Conservation (phyloP, 2,797 vertebrate genomes). For the Danionella dracula region DNA sequence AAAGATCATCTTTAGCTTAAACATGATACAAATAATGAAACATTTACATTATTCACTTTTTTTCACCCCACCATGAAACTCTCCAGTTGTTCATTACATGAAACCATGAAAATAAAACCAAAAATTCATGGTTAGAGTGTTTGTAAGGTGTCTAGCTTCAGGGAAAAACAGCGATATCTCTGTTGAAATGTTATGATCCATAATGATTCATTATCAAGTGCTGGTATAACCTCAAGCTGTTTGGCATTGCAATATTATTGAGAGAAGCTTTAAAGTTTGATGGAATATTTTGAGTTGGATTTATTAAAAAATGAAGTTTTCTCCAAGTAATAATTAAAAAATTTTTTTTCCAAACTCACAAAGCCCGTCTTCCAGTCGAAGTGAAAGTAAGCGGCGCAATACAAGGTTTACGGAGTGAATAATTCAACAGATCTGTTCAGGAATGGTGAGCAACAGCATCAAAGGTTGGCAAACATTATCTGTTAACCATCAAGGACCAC, state of each 20-base stretch:
- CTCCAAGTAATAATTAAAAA: too few species aligned
- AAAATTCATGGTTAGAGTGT: slow-evolving; percentile 27
- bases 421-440: slow-evolving; percentile 72
- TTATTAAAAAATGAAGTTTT: too few species aligned
- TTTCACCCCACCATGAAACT: slow-evolving; percentile 60
- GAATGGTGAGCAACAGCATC: slow-evolving; percentile 56
- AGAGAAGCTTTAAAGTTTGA: too few species aligned
- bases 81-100: slow-evolving; percentile 72
- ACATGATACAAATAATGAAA: slow-evolving; percentile 64
- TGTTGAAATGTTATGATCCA: too few species aligned
- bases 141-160: slow-evolving; percentile 8
- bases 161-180: neutral
- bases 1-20: slow-evolving; percentile 67
- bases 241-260: too few species aligned
- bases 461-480: slow-evolving; percentile 70
- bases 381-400: slow-evolving; percentile 76
- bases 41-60: slow-evolving; percentile 70
- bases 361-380: slow-evolving; percentile 71
- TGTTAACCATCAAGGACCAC: slow-evolving; percentile 67
- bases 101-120: slow-evolving; percentile 55
- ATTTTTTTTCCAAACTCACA: slow-evolving; percentile 67
- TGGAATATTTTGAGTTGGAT: too few species aligned
- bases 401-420: slow-evolving; percentile 73
- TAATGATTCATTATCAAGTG: too few species aligned
- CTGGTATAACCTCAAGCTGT: too few species aligned